phyloP scores from a whole-genome alignment of 2,797 vertebrate species.

The Clamator glandarius region DNA sequence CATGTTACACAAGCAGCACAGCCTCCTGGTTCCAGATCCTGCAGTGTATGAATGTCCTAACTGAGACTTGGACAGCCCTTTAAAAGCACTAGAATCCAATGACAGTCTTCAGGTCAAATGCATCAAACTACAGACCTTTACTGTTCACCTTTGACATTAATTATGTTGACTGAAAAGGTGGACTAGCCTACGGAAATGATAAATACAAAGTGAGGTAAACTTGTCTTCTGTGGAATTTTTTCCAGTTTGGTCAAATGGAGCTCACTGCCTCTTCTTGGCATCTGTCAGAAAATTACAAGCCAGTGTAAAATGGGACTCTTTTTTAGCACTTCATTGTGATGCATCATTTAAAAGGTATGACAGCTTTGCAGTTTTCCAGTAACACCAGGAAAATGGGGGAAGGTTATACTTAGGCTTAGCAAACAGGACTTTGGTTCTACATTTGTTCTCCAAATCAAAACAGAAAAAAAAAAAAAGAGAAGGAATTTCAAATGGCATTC shows the following conservation, averaged over 20 bases:
- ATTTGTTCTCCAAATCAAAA: neutral
- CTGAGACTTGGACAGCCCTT: neutral
- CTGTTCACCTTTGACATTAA: slow-evolving; percentile 64
- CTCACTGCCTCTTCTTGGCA: slow-evolving; percentile 69
- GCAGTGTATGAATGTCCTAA: neutral
- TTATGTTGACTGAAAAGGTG: slow-evolving; percentile 52
- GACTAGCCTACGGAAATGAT: slow-evolving; percentile 62
- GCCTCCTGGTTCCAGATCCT: neutral
- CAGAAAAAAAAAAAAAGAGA: neutral
- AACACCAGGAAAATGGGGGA: slow-evolving; percentile 40
- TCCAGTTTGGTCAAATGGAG: slow-evolving; percentile 72
- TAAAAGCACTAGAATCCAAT: neutral
- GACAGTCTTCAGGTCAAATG: slow-evolving; percentile 44
- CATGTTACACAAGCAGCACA: neutral
- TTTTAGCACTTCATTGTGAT: slow-evolving; percentile 77
- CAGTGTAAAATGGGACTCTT: slow-evolving; percentile 73
- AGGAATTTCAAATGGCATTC: neutral
- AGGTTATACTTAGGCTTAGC: slow-evolving; percentile 42
- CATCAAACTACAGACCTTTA: neutral
- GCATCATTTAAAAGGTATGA: slow-evolving; percentile 76
- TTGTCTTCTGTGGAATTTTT: slow-evolving; percentile 74
- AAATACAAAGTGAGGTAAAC: slow-evolving; percentile 72
- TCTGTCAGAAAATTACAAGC: slow-evolving; percentile 57
- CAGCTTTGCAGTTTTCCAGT: slow-evolving; percentile 67
- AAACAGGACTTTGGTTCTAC: slow-evolving; percentile 47